These are phyloP conservation scores for Psilopsiagon aurifrons DNA, from an alignment of 2,113 vertebrate species.

Conservation along the genomic window DNA sequence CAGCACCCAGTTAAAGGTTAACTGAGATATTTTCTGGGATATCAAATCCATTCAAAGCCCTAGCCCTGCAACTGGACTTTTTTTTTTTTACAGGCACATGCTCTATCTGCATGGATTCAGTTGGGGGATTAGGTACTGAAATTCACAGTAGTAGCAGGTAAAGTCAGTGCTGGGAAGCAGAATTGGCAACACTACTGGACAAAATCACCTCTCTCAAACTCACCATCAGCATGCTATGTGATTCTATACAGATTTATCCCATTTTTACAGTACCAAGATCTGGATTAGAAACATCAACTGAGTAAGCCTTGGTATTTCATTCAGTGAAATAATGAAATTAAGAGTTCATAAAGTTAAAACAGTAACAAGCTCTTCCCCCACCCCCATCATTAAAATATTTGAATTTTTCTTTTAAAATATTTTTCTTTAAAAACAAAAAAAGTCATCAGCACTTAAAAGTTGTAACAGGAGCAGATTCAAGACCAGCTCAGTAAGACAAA, in stretches of 20 bases:
- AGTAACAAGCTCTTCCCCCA: conserved; percentile 23
- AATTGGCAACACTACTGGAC: conserved; percentile 35
- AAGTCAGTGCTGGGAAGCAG: conserved; percentile 61
- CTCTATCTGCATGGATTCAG: conserved; percentile 36
- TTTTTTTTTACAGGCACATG: conserved; percentile 30
- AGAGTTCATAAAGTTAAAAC: conserved; percentile 27
- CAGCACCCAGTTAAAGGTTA: conserved; percentile 40
- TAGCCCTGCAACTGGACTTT: conserved; percentile 14
- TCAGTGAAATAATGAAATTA: background rate
- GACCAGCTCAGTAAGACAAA: conserved; percentile 62
- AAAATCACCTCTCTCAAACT: conserved; percentile 18
- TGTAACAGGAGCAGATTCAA: conserved; percentile 55
- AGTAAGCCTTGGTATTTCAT: conserved; percentile 7
- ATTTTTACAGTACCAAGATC: conserved; percentile 43
- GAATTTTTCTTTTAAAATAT: conserved; percentile 41
- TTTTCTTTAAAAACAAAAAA: conserved; percentile 41
- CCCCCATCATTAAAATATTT: conserved; percentile 27
- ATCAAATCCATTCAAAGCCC: conserved; percentile 16
- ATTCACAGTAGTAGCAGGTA: conserved; percentile 76
- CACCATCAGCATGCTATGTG: conserved; percentile 35
- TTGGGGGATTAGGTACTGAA: conserved; percentile 39
- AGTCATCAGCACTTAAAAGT: conserved; percentile 45
- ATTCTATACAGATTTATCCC: conserved; percentile 9
- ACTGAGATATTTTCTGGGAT: conserved; percentile 7
- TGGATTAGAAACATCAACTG: background rate